Evolutionary conservation across 2,888 invertebrate genomes (phyloP), one percentile per base, ranked within the genome.

Genomic region (Rotaria socialis): DNA sequence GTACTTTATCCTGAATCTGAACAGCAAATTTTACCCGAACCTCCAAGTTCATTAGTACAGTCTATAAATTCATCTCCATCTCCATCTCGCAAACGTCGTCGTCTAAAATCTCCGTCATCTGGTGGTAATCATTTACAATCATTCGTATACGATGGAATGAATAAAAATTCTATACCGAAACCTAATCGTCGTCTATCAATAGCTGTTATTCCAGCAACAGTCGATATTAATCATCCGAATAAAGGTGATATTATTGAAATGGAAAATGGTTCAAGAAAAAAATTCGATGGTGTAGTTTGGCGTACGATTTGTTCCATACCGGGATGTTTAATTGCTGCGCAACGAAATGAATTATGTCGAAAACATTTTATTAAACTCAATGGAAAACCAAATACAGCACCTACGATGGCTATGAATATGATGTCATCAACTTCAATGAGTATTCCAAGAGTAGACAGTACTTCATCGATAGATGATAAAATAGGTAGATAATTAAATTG

Each of bases 341-440:
- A 80, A 80, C 43, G 47, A 80, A 47, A 80, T 47, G 80, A 80
- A 47, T 47, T 80, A 47, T 80, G 80, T 80, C 47, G 80, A n/a
- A 80, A 80, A 80, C 80, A 80, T 80, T 80, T 47, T 47, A 47
- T 80, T 47, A 43, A 80, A 80, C 47, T 47, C n/a, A 80, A 80
- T 47, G 80, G 80, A 4, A 43, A 80, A 80, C 67, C 67, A 2
- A 67, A 67, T 67, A 35, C 67, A 35, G 67, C 67, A 67, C 67
- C 67, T 8, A 67, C 67, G 4, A 67, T 67, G 67, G 67, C 67
- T 11, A 41, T 19, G 14, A 67, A 67, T 19, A 67, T 67, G 2
- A 67, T 35, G 0, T 11, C 6, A 27, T 67, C 67, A 27, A 35
- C n/a, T 16, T 8, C 35, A 16, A 35, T 27, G 16, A 16, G 14